Percentiles rank a stretch among this genome's conserved stretches.
phyloP scores from a whole-genome alignment of 2,797 vertebrate genomes.

The Helicolenus hilgendorfi region DNA sequence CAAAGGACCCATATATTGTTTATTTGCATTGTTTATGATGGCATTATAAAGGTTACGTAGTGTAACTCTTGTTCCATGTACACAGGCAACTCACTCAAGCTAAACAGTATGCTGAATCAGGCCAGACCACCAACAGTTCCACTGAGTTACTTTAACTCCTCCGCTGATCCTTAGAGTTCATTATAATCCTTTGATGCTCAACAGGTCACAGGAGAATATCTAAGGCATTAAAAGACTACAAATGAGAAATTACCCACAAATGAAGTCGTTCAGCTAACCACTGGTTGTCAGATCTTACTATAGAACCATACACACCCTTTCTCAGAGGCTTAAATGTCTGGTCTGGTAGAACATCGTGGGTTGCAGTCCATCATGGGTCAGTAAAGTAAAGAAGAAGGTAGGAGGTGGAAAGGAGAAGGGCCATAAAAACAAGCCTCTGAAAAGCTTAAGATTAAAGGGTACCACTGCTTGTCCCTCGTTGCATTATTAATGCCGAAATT shows the following conservation, averaged over 20 bases:
- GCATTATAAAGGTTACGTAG: neutral
- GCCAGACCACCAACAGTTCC: neutral
- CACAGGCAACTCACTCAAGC: neutral
- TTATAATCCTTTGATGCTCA: conserved; percentile 30
- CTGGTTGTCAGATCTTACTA: conserved; percentile 69
- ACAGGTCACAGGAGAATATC: conserved; percentile 33
- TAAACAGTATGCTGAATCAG: neutral
- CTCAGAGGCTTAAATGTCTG: conserved; percentile 64
- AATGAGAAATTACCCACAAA: conserved; percentile 46
- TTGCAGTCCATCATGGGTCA: conserved; percentile 80
- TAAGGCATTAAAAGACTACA: conserved; percentile 41
- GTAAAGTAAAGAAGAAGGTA: conserved; percentile 61
- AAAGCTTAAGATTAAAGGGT: conserved; percentile 86
- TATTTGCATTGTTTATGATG: neutral
- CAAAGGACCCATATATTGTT: neutral
- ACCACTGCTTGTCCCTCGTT: conserved; percentile 71
- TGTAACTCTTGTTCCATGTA: neutral
- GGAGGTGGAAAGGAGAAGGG: conserved; percentile 66
- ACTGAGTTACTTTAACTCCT: conserved; percentile 4
- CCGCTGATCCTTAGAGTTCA: conserved; percentile 4
- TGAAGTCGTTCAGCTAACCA: conserved; percentile 27
- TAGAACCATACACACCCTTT: conserved; percentile 66
- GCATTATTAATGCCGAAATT: conserved; percentile 86
- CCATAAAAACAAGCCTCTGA: conserved; percentile 70
- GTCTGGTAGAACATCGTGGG: conserved; percentile 65